Percentiles rank a stretch among this genome's conserved stretches.
Conservation (phyloP, 2,888 invertebrate species). For the Drosophila lutescens region DNA sequence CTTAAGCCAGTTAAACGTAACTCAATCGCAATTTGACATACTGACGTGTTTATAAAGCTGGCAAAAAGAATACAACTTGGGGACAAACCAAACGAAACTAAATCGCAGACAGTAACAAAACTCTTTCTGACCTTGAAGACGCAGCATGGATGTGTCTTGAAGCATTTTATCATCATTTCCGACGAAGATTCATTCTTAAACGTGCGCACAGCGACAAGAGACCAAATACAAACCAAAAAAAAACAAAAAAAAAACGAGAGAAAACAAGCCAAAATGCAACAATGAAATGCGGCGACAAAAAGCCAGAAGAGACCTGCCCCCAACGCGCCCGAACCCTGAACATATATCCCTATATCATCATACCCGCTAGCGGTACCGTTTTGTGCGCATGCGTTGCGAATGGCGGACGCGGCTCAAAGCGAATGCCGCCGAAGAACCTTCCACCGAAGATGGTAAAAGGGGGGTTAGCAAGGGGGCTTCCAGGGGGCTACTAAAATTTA, state of each 20-base stretch:
- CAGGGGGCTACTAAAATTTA: conserved; percentile 77
- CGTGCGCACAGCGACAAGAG: conserved; percentile 49
- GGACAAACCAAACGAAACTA: conserved; percentile 11
- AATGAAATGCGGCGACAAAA: conserved; percentile 75
- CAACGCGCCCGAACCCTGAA: neutral
- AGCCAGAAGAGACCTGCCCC: conserved; percentile 35
- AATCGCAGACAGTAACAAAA: conserved; percentile 34
- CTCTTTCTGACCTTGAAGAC: conserved; percentile 70
- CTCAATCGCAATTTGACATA: conserved; percentile 74
- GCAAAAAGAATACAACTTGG: conserved; percentile 11
- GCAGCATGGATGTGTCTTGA: conserved; percentile 50
- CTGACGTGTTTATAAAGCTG: conserved; percentile 68
- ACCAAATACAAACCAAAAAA: conserved; percentile 5
- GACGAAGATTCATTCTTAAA: conserved; percentile 74
- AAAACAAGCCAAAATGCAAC: conserved; percentile 53
- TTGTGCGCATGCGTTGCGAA: conserved; percentile 83
- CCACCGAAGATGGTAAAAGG: conserved; percentile 13
- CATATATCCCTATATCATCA: conserved; percentile 43
- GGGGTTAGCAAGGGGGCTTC: conserved; percentile 3
- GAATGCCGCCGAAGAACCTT: conserved; percentile 75
- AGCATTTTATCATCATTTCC: conserved; percentile 70
- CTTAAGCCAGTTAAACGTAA: conserved; percentile 53
- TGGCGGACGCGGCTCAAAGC: conserved; percentile 81
- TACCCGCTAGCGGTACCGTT: conserved; percentile 82
- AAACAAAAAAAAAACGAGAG: neutral